Conservation (phyloP, 2,113 vertebrate species). For the Brachyistius frenatus region DNA sequence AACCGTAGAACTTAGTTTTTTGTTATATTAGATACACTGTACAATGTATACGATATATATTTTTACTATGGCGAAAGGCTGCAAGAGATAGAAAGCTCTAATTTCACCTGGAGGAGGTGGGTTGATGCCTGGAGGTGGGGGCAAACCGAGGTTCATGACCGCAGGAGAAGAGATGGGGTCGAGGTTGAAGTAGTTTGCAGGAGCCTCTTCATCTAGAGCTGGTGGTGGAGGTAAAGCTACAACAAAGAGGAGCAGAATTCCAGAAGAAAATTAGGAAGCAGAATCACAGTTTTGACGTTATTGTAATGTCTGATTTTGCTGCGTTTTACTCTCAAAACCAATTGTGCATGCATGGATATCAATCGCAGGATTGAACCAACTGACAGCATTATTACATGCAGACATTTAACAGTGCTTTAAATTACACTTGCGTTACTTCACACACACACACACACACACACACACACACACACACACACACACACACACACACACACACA, state of each 20-base stretch:
- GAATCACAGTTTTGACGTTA: background rate
- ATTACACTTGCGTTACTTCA: too few species aligned
- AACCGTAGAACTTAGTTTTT: background rate
- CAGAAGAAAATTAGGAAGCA: background rate
- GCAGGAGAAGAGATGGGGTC: conserved; percentile 90
- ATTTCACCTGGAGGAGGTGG: conserved; percentile 92
- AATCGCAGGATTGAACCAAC: background rate
- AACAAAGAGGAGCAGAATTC: conserved; percentile 23
- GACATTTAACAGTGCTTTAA: background rate
- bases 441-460: background rate
- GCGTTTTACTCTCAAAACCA: too few species aligned
- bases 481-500: background rate
- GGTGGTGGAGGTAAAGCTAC: conserved; percentile 93
- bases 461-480: background rate
- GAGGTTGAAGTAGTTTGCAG: conserved; percentile 96
- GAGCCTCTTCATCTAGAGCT: conserved; percentile 91
- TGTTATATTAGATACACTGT: background rate
- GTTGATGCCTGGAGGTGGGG: conserved; percentile 92
- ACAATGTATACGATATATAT: background rate
- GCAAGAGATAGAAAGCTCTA: background rate
- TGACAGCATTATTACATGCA: background rate
- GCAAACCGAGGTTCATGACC: conserved; percentile 92
- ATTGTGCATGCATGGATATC: background rate
- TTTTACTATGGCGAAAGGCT: background rate
- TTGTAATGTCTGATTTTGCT: background rate